These are phyloP conservation scores for Itoplectis maculator DNA, from an alignment of 2,888 invertebrate species.

Conservation along the genomic window DNA sequence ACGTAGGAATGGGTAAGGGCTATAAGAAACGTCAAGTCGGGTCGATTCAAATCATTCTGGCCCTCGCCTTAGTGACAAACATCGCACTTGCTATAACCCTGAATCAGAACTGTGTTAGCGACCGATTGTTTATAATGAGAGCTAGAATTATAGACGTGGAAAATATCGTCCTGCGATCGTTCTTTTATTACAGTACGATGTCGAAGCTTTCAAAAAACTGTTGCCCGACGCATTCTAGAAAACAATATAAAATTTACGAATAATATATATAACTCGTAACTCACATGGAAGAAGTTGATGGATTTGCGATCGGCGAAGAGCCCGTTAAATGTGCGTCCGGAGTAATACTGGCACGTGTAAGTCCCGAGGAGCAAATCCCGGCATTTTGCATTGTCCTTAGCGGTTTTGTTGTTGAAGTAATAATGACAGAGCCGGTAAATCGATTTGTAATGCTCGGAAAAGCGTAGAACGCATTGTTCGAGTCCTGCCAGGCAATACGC, in stretches of 20 bases:
- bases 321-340: conserved; percentile 90
- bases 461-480: conserved; percentile 93
- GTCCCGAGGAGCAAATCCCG: conserved; percentile 90
- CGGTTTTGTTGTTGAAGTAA: conserved; percentile 90
- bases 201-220: background rate
- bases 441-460: conserved; percentile 97
- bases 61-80: too few relatives aligned
- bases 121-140: too few relatives aligned
- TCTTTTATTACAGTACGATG: too few relatives aligned
- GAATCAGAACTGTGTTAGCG: too few relatives aligned
- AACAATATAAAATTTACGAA: conserved; percentile 3
- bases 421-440: conserved; percentile 94
- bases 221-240: too few relatives aligned
- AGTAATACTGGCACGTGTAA: conserved; percentile 87
- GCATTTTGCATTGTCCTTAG: conserved; percentile 89
- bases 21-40: too few relatives aligned
- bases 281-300: conserved; percentile 95
- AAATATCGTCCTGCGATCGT: too few relatives aligned
- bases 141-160: too few relatives aligned
- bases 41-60: too few relatives aligned
- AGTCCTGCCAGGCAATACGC: conserved; percentile 91
- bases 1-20: too few relatives aligned
- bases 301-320: conserved; percentile 94
- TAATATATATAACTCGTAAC: conserved; percentile 72
- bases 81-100: too few relatives aligned